These are phyloP conservation scores for Cydia fagiglandana DNA, from an alignment of 1,140 invertebrate species.

Conservation along the genomic window DNA sequence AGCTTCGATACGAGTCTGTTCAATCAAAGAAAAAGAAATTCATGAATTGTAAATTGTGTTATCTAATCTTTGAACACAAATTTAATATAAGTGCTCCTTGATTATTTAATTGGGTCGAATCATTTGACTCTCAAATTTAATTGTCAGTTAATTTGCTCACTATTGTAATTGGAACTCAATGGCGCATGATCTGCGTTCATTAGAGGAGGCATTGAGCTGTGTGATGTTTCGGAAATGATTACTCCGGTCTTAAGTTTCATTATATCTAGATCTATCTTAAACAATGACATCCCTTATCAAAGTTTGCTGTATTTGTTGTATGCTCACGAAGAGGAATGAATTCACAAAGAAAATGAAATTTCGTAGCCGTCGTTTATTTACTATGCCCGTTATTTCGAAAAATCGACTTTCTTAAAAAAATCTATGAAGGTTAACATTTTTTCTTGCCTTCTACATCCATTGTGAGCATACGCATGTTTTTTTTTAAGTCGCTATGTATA, in stretches of 20 bases:
- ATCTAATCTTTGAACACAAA: not conserved
- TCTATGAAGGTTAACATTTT: no score
- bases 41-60: not conserved
- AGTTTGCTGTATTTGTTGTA: not conserved
- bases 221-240: not conserved
- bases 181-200: conserved; percentile 5
- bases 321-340: not conserved
- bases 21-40: not conserved
- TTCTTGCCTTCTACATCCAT: no score
- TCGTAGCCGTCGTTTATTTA: no score
- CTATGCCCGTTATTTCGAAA: no score
- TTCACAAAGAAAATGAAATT: no score
- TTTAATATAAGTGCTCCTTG: not conserved
- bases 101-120: not conserved
- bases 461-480: no score
- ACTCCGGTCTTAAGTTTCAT: not conserved
- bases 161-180: conserved; percentile 17
- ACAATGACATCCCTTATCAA: not conserved
- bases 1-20: not conserved
- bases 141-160: conserved; percentile 8
- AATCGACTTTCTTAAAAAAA: no score
- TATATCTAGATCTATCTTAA: not conserved
- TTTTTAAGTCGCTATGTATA: no score
- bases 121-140: conserved; percentile 10
- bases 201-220: not conserved